Percentiles rank a stretch among this genome's conserved stretches.
These are phyloP conservation scores for Ommatoiulus sabulosus DNA, from an alignment of 2,888 invertebrate species.

Conservation along the genomic window DNA sequence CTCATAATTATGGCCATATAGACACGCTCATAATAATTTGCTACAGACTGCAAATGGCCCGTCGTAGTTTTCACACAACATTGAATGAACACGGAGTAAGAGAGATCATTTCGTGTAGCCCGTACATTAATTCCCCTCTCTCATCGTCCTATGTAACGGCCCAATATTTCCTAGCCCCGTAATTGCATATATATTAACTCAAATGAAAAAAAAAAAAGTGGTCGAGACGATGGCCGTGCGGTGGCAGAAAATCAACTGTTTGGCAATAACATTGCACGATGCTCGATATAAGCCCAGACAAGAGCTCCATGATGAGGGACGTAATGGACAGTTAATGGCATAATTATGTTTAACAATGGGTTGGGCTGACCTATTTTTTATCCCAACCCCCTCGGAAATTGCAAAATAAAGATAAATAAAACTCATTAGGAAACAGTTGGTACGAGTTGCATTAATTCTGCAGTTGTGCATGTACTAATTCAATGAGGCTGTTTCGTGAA, in stretches of 20 bases:
- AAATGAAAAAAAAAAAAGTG: slow-evolving; percentile 22
- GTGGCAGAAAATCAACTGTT: slow-evolving; percentile 17
- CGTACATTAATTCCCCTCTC: neutral
- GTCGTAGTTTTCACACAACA: slow-evolving; percentile 15
- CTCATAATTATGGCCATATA: neutral
- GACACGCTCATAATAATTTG: slow-evolving; percentile 23
- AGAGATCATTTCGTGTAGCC: slow-evolving; percentile 17
- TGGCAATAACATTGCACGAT: neutral
- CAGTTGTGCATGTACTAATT: neutral
- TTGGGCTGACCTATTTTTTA: neutral
- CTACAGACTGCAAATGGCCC: neutral
- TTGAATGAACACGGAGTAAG: slow-evolving; percentile 8
- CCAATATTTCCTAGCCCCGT: slow-evolving; percentile 11
- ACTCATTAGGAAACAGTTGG: neutral
- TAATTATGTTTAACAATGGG: slow-evolving; percentile 36
- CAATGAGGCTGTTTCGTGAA: no score
- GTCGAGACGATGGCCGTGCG: neutral
- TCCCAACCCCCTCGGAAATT: neutral
- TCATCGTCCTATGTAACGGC: neutral
- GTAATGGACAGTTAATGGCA: neutral
- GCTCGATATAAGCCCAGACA: neutral
- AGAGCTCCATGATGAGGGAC: neutral
- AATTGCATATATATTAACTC: slow-evolving; percentile 38
- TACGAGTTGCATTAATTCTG: neutral
- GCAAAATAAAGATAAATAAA: neutral